Evolutionary conservation across 2,797 vertebrate genomes (phyloP).

Genomic region (Myotis planiceps): DNA sequence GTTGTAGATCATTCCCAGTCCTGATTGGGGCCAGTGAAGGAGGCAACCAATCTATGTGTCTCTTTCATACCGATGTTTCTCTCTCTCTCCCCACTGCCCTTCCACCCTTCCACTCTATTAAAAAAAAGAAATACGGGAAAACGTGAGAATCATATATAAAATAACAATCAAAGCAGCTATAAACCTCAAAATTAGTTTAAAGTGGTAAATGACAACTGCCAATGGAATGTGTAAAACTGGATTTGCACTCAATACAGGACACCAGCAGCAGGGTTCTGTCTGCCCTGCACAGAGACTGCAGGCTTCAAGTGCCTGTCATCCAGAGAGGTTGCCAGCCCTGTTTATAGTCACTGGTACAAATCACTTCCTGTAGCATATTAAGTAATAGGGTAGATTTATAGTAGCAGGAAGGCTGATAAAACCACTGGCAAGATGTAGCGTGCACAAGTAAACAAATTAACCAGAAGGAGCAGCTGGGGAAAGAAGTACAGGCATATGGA

Average conservation of each 20-base stretch:
- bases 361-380: constrained; percentile 53
- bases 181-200: not conserved
- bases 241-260: constrained; percentile 2
- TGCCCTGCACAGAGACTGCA: not conserved
- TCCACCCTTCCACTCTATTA: no score
- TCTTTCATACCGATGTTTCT: no score
- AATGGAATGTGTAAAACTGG: not conserved
- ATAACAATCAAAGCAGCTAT: constrained; percentile 18
- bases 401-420: constrained; percentile 51
- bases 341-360: constrained; percentile 64
- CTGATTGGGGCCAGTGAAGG: no score
- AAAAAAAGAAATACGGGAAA: not conserved
- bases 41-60: no score
- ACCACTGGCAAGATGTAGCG: constrained; percentile 61
- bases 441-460: constrained; percentile 65
- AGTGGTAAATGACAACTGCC: constrained; percentile 29
- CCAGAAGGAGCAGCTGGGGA: constrained; percentile 66
- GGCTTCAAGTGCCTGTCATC: not conserved
- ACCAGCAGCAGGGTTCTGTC: not conserved
- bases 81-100: no score
- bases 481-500: constrained; percentile 66
- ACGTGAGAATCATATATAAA: constrained; percentile 16
- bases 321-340: not conserved
- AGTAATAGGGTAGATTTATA: constrained; percentile 71
- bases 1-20: no score